phyloP scores from a whole-genome alignment of 2,888 invertebrate genomes.

The Steinernema hermaphroditum region DNA sequence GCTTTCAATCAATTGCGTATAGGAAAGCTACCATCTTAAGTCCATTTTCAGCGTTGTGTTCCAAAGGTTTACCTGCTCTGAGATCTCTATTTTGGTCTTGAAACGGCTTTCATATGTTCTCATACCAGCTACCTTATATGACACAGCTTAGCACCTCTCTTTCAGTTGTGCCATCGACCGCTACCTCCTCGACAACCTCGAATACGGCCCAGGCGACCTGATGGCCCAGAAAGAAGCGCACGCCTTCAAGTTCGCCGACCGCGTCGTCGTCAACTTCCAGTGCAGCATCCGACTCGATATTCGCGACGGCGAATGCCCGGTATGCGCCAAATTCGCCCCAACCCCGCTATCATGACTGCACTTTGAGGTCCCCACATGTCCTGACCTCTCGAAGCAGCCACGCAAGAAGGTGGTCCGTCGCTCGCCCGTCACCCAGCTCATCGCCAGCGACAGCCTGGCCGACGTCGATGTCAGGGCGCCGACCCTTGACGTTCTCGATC shows the following conservation, averaged over 20 bases:
- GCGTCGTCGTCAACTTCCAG: conserved; percentile 65
- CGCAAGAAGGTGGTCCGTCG: conserved; percentile 25
- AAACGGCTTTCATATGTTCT: no score
- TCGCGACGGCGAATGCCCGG: conserved; percentile 58
- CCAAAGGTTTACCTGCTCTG: no score
- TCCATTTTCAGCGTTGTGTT: no score
- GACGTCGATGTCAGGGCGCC: conserved; percentile 47
- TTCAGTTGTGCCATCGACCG: conserved; percentile 62
- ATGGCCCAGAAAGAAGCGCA: conserved; percentile 64
- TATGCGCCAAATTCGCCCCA: conserved; percentile 32
- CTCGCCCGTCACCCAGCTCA: not conserved
- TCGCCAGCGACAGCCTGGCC: conserved; percentile 32
- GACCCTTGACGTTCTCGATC: conserved; percentile 45
- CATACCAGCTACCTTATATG: no score
- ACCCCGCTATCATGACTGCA: not conserved
- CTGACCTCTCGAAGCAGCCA: conserved; percentile 45
- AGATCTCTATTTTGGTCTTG: no score
- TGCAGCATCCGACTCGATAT: conserved; percentile 63
- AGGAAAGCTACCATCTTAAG: no score
- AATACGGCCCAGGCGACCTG: conserved; percentile 57
- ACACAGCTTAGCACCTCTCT: no score
- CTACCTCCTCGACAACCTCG: conserved; percentile 59
- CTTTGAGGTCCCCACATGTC: conserved; percentile 48
- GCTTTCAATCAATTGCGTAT: no score
- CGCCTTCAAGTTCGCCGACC: conserved; percentile 64